Evolutionary conservation across 2,113 vertebrate genomes (phyloP), one percentile per base, ranked within the genome.

Genomic region (Corvus hawaiiensis): DNA sequence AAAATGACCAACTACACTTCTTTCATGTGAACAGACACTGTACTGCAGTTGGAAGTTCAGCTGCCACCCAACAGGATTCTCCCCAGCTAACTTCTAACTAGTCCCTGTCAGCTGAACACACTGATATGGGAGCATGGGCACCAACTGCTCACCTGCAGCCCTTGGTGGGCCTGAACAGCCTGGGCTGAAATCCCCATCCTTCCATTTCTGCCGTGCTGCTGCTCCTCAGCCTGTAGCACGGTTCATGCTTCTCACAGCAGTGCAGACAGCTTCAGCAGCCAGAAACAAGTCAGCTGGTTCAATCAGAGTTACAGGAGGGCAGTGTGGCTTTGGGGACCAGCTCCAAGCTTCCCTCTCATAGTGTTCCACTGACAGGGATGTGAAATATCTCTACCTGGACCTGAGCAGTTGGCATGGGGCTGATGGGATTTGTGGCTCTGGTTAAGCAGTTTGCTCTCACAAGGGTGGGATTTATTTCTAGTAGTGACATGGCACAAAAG

Each of bases 1-100:
- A 96, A 95, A 95, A 88, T 88, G 30, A 95, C 76, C 44, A 52
- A 16, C 72, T 92, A 19, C 33, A 35, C 59, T 88, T 84, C 68
- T 62, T 90, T 90, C 63, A 13, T 68, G 63, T 77, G 91, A 91
- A 63, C 46, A 24, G 78, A 54, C 37, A 1, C 32, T 10, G 1
- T 13, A 3, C 16, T 69, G 59, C 87, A 52, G 20, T 12, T 86
- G 68, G 72, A 67, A 77, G 44, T 30, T 63, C 35, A 90, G 59
- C 49, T 83, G 41, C 58, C 32, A 61, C 52, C 49, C 56, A 48
- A 19, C 44, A 68, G 63, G 58, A 79, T 74, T 77, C 48, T 85
- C n/a, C 63, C 51, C 55, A 64, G 37, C 58, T 69, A 11, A 66
- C 26, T 63, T 52, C 48, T 48, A 79, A 46, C 11, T 51, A 19